These are phyloP conservation scores for Gobiocypris rarus DNA, from an alignment of 2,113 vertebrate genomes.

Conservation along the genomic window DNA sequence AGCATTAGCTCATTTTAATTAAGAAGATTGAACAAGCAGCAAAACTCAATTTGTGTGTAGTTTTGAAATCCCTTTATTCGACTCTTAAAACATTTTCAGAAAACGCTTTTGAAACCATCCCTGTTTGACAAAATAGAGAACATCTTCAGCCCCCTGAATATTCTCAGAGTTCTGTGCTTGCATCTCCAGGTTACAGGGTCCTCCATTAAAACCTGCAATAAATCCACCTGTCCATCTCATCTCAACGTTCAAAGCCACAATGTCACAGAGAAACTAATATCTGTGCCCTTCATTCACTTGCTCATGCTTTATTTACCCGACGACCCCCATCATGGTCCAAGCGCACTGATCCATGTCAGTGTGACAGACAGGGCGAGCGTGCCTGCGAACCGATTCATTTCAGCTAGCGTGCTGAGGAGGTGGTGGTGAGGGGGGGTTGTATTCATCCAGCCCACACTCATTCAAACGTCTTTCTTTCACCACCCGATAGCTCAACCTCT, in stretches of 20 bases:
- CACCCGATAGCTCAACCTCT: constrained; percentile 19
- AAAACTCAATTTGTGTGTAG: neutral
- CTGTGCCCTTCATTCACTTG: constrained; percentile 31
- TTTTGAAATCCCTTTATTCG: neutral
- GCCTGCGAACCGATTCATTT: constrained; percentile 15
- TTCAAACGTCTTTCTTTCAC: constrained; percentile 31
- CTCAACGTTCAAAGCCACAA: constrained; percentile 28
- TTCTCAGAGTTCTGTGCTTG: neutral
- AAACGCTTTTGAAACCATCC: neutral
- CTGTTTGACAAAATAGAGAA: neutral
- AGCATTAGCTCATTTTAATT: neutral
- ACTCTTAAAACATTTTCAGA: neutral
- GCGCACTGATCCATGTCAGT: constrained; percentile 39
- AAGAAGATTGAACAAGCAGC: neutral
- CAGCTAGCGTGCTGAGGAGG: constrained; percentile 3
- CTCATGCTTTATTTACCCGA: constrained; percentile 33
- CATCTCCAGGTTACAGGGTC: constrained; percentile 22
- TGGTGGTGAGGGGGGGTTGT: neutral
- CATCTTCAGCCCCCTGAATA: constrained; percentile 11
- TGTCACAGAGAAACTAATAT: constrained; percentile 31
- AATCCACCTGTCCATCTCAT: constrained; percentile 35
- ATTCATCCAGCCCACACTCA: constrained; percentile 27
- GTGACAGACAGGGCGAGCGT: constrained; percentile 29
- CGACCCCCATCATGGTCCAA: constrained; percentile 42
- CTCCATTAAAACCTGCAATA: constrained; percentile 41